Evolutionary conservation across 2,113 vertebrate genomes (phyloP).

Genomic region (Paracanthobrama guichenoti): DNA sequence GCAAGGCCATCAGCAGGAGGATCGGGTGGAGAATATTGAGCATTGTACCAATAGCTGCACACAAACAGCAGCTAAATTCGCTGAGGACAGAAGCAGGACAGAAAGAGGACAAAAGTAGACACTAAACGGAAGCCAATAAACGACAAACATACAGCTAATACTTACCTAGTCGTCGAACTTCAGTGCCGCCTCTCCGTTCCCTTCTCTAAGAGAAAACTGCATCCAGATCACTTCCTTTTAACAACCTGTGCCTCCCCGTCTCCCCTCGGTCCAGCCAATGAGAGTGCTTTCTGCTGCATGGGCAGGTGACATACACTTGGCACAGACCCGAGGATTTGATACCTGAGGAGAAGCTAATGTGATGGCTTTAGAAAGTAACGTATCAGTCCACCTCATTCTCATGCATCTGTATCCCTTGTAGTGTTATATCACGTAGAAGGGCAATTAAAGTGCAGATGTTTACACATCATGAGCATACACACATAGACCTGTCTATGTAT

Average conservation of each 20-base stretch:
- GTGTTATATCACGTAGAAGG: background rate
- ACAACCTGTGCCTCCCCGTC: conserved; percentile 37
- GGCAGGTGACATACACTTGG: conserved; percentile 54
- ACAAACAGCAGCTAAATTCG: background rate
- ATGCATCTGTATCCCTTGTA: conserved; percentile 25
- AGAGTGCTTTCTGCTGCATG: conserved; percentile 30
- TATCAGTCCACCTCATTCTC: conserved; percentile 48
- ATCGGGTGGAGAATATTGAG: conserved; percentile 57
- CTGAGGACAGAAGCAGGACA: background rate
- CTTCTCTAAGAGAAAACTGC: conserved; percentile 42
- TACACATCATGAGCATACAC: background rate
- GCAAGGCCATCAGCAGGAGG: conserved; percentile 61
- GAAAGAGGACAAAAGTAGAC: background rate
- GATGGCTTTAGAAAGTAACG: conserved; percentile 46
- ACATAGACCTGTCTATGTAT: background rate
- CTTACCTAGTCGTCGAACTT: conserved; percentile 36
- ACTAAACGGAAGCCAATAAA: background rate
- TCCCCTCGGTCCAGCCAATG: conserved; percentile 43
- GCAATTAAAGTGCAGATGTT: conserved; percentile 10
- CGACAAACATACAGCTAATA: background rate
- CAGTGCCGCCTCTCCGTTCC: conserved; percentile 6
- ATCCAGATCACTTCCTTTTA: conserved; percentile 51
- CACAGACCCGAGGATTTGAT: conserved; percentile 44
- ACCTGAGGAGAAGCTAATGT: conserved; percentile 52
- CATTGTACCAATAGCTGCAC: conserved; percentile 2